Evolutionary conservation across 2,888 invertebrate species (phyloP).

Genomic region (Pristionchus arcanus): DNA sequence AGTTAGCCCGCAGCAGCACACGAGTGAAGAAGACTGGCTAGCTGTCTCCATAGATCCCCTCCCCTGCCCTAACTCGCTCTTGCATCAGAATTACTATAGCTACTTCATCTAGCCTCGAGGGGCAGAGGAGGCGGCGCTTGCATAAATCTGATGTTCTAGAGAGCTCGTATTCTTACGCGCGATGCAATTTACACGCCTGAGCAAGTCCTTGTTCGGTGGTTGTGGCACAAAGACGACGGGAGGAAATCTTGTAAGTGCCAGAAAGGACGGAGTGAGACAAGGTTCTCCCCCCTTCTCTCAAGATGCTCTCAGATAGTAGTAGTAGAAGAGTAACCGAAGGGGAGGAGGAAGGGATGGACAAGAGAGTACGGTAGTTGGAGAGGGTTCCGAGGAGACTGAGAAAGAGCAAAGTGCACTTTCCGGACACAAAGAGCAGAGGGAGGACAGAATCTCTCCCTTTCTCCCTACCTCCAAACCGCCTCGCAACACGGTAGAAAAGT

Average conservation of each 20-base stretch:
- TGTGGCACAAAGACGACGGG: background rate
- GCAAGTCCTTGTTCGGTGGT: background rate
- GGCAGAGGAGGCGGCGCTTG: background rate
- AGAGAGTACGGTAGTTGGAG: constrained; percentile 6
- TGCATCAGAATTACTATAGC: constrained; percentile 40
- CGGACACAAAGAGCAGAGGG: constrained; percentile 46
- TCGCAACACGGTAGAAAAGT: constrained; percentile 19
- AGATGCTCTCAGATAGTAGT: constrained; percentile 15
- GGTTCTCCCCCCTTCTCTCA: background rate
- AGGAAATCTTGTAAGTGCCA: background rate
- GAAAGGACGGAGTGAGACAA: background rate
- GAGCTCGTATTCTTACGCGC: background rate
- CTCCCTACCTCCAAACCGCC: background rate
- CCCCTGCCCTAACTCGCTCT: background rate
- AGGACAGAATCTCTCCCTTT: constrained; percentile 32
- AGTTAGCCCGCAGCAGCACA: background rate
- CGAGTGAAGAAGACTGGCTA: background rate
- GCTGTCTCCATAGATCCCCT: background rate
- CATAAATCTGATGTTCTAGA: background rate
- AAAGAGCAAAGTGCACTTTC: background rate
- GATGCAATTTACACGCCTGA: background rate
- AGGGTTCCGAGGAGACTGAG: background rate
- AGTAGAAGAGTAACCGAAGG: constrained; percentile 5
- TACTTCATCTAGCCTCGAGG: background rate
- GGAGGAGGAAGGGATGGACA: background rate